phyloP scores from a whole-genome alignment of 2,113 vertebrate genomes.

The Thomomys bottae region DNA sequence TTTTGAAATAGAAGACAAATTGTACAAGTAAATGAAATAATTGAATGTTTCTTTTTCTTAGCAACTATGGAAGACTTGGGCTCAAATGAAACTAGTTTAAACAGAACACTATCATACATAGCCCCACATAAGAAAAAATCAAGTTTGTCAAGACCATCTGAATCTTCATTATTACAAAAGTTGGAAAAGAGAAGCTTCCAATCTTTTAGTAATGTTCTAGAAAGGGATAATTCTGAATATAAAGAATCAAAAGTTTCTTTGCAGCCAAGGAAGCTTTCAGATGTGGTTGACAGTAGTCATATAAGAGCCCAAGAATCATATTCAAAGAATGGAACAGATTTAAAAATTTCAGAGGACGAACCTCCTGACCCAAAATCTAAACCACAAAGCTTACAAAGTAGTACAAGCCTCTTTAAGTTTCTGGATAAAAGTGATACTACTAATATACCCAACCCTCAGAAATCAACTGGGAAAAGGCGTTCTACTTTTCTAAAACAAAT shows the following conservation, averaged over 20 bases:
- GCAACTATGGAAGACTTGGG: constrained; percentile 8
- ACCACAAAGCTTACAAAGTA: constrained; percentile 34
- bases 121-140: constrained; percentile 28
- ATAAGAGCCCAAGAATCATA: constrained; percentile 7
- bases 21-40: constrained; percentile 27
- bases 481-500: constrained; percentile 1
- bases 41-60: constrained; percentile 58
- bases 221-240: constrained; percentile 1
- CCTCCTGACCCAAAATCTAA: constrained; percentile 47
- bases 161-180: constrained; percentile 6
- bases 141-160: neutral
- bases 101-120: neutral
- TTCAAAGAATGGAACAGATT: neutral
- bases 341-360: constrained; percentile 40
- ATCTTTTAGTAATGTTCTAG: neutral
- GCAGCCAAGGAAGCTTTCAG: constrained; percentile 16
- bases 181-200: neutral
- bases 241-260: constrained; percentile 15
- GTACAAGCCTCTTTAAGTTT: constrained; percentile 19
- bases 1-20: constrained; percentile 4
- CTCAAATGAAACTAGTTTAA: constrained; percentile 31
- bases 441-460: neutral
- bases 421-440: constrained; percentile 37
- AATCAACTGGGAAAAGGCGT: neutral
- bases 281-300: neutral